A percentile compares a stretch with the other conserved stretches of the same genome.
Evolutionary conservation across 2,797 vertebrate species (phyloP).

Genomic region (Yasuhikotakia modesta): DNA sequence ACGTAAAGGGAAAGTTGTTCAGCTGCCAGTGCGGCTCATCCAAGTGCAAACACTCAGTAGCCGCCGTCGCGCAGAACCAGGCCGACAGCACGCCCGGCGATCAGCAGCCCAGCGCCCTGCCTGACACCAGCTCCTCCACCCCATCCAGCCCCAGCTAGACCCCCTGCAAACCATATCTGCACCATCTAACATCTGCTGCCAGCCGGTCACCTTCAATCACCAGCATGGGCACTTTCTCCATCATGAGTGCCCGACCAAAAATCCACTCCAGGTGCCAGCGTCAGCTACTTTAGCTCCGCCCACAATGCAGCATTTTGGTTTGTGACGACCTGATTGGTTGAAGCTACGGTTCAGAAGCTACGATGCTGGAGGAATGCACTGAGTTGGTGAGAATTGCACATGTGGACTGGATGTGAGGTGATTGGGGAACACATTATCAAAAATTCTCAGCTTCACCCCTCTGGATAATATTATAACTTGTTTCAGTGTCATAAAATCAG

Average conservation of each 20-base stretch:
- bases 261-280: neutral
- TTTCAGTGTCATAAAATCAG: neutral
- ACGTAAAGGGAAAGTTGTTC: conserved; percentile 93
- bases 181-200: conserved; percentile 25
- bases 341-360: neutral
- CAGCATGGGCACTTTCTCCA: conserved; percentile 40
- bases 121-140: conserved; percentile 89
- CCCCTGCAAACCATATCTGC: too few relatives aligned
- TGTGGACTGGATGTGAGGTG: conserved; percentile 24
- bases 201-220: conserved; percentile 49
- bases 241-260: neutral
- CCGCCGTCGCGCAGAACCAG: conserved; percentile 83
- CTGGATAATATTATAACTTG: neutral
- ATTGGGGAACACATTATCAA: too few relatives aligned
- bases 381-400: conserved; percentile 22
- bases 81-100: conserved; percentile 81
- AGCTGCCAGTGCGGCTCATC: conserved; percentile 90
- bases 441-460: neutral
- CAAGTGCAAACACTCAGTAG: conserved; percentile 88
- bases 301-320: conserved; percentile 17
- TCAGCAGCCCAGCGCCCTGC: conserved; percentile 82
- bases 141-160: conserved; percentile 61
- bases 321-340: neutral
- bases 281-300: neutral
- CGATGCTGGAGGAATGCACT: neutral